Evolutionary conservation across 2,113 vertebrate genomes (phyloP).

Genomic region (Mobula hypostoma): DNA sequence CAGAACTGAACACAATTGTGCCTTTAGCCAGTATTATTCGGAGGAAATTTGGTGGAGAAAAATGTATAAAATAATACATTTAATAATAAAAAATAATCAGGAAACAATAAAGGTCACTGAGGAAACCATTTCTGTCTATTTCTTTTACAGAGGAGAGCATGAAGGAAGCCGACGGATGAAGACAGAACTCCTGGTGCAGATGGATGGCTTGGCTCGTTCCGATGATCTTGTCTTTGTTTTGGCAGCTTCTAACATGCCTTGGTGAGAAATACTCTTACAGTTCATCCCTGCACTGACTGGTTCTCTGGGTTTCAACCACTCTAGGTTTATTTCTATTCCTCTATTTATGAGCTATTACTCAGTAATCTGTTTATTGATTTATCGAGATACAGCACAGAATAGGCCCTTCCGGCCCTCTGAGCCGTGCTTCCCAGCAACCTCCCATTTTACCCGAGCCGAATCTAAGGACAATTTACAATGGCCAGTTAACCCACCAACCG

Average conservation of each 20-base stretch:
- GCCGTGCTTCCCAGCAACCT: too few relatives aligned
- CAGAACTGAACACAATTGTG: too few relatives aligned
- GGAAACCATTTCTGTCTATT: constrained; percentile 37
- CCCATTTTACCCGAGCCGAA: too few relatives aligned
- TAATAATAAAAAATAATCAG: neutral
- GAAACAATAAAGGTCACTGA: neutral
- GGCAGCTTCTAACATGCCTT: constrained; percentile 90
- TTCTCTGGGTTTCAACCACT: neutral
- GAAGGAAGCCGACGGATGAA: constrained; percentile 93
- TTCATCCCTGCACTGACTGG: neutral
- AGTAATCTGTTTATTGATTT: neutral
- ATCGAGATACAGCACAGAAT: too few relatives aligned
- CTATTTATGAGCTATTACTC: neutral
- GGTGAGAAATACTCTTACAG: constrained; percentile 59
- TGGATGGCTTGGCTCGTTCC: constrained; percentile 87
- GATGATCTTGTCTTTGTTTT: constrained; percentile 93
- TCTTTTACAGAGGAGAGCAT: constrained; percentile 70
- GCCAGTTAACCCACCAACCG: too few relatives aligned
- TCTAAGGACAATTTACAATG: too few relatives aligned
- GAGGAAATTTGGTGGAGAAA: neutral
- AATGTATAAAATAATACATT: neutral
- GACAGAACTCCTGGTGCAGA: constrained; percentile 91
- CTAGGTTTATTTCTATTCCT: neutral
- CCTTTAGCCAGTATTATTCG: neutral
- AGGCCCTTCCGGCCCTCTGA: too few relatives aligned